Base-by-base conservation (phyloP, 30 jellyfish, hydroid and myxozoan species). In the Pelagia noctiluca region DNA sequence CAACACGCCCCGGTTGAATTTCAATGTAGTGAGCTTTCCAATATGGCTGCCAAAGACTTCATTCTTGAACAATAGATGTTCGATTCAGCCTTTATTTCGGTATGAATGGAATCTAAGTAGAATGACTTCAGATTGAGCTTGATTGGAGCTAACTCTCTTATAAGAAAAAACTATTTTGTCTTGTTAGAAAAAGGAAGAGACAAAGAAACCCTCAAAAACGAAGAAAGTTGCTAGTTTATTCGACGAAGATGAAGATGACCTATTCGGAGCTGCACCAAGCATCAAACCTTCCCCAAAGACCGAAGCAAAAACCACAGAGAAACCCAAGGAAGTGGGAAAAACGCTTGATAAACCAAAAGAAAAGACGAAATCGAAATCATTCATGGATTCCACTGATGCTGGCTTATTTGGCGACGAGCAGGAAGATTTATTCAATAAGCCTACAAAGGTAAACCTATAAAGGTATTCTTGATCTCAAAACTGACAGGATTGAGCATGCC, bases 351-450 rank as follows among this genome's bases (percentile, higher is more conserved):
- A 76, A 1, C n/a, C 74, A 22, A 73, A 79, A 32, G 70, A 53
- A 23, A 46, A 29, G 50, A 80, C 91, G 12, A 79, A 57, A 21
- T 22, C 87, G 8, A 73, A 70, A 26, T 76, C 94, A 26, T 89
- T 89, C 30, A 42, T 71, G 16, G 94, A 69, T 50, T 86, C 73
- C 28, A 73, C 60, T 30, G 86, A 62, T 11, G 53, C 19, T 28
- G 96, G 96, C 0, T 50, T 86, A 63, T 86, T 86, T 86, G 96
- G 96, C 19, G 89, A 76, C 35, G 96, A 86, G 16, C 83, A 75
- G 18, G 82, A 69, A 31, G 82, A 69, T 69, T 23, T 69, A 16
- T 69, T 69, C 73, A 42, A 30, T 19, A 19, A 8, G 16, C 68
- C 68, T 52, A 5, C 16, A 52, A 52, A 52, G 68, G 68, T 52